Conservation (phyloP, 2,888 invertebrate genomes). For the Hydraecia micacea region DNA sequence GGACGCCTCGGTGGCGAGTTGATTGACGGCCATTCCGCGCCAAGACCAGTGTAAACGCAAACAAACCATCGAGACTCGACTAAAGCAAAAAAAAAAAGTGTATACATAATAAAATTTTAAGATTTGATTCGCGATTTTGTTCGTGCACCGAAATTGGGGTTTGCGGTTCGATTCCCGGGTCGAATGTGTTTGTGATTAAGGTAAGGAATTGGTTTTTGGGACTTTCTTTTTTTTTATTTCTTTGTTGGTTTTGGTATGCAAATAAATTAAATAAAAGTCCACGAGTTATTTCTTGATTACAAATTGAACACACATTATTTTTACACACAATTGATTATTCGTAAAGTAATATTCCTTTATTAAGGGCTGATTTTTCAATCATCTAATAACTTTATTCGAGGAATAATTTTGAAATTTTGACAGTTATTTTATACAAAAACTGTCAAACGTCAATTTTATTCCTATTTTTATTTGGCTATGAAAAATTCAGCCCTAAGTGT, state of each 20-base stretch:
- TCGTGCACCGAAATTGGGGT: constrained; percentile 50
- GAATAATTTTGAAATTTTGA: too few relatives aligned
- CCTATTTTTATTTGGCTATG: too few relatives aligned
- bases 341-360: too few relatives aligned
- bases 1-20: constrained; percentile 62
- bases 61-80: constrained; percentile 62
- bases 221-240: constrained; percentile 25
- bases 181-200: constrained; percentile 51
- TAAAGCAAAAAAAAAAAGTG: constrained; percentile 45
- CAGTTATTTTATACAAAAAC: too few relatives aligned
- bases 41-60: constrained; percentile 67
- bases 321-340: too few relatives aligned
- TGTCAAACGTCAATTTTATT: too few relatives aligned
- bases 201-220: constrained; percentile 46
- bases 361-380: too few relatives aligned
- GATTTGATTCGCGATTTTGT: constrained; percentile 64
- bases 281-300: constrained; percentile 16
- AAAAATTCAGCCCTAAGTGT: too few relatives aligned
- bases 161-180: constrained; percentile 43
- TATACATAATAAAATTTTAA: constrained; percentile 65
- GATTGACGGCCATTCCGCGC: constrained; percentile 74
- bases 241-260: background rate
- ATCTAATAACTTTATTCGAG: too few relatives aligned
- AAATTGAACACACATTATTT: background rate
- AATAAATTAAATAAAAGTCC: constrained; percentile 3